Base-by-base conservation (phyloP, 2,888 invertebrate genomes). In the Biston stratarius region DNA sequence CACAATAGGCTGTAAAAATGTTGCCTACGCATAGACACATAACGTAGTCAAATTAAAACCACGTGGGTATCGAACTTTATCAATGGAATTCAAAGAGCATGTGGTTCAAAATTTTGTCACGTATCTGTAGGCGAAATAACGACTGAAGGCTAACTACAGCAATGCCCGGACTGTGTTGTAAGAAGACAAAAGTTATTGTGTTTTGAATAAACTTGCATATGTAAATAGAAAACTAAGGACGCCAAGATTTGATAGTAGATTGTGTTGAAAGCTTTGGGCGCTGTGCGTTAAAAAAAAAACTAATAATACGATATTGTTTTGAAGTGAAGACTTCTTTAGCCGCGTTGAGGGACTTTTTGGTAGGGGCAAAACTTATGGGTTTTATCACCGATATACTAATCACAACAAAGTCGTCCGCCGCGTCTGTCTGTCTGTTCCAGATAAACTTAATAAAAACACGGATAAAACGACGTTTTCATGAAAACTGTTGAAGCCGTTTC, bases 61-160 rank as follows among this genome's bases (percentile, higher is more conserved):
- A 75, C 77, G 78, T 83, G 77, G 81, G 78, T 72, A 77, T 74
- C 71, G 71, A 79, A 77, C 82, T 74, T 77, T 61, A 76, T 78
- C 73, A 77, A 72, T 69, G 62, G 71, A 59, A 77, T 77, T 76
- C 77, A 55, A 59, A 61, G 61, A 61, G 67, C 71, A 77, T 74
- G 74, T 74, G 75, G 75, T 71, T 72, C 58, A 62, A 66, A 76
- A 74, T 71, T 72, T 74, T 78, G 77, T 81, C 78, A 80, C 78
- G 69, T 77, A 67, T 66, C 52, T 69, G 84, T 83, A 78, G 86
- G 84, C 75, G 82, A 79, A 74, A 76, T 78, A 52, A 48, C 40
- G 15, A 42, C 45, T 15, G 80, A 82, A 84, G 85, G 84, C 70
- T 82, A 71, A 72, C 72, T 72, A 53, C 56, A 73, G 69, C 71